These are phyloP conservation scores for Drosophila kurseongensis DNA, from an alignment of 1,140 invertebrate genomes.

Conservation along the genomic window DNA sequence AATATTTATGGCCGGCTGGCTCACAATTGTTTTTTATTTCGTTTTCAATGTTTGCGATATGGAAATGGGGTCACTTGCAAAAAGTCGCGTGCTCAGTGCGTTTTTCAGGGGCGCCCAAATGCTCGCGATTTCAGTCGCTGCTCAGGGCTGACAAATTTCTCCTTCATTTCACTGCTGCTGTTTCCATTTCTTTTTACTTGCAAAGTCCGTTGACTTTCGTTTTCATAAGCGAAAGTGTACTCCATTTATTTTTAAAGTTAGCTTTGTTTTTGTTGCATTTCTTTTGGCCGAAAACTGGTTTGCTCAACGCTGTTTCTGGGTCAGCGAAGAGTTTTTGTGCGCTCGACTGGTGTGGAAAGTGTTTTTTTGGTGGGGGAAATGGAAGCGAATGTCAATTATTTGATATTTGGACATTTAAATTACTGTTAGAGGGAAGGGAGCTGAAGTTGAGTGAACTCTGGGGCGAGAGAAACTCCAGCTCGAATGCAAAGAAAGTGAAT, in stretches of 20 bases:
- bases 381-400: constrained; percentile 65
- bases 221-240: constrained; percentile 83
- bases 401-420: constrained; percentile 76
- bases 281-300: constrained; percentile 57
- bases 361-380: constrained; percentile 50
- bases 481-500: constrained; percentile 77
- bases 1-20: constrained; percentile 71
- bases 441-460: constrained; percentile 65
- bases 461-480: constrained; percentile 55
- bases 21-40: constrained; percentile 54
- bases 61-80: constrained; percentile 77
- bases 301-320: constrained; percentile 65
- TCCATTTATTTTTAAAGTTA: constrained; percentile 75
- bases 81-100: constrained; percentile 65
- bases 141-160: constrained; percentile 74
- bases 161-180: constrained; percentile 66
- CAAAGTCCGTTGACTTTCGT: constrained; percentile 81
- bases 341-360: constrained; percentile 60
- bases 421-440: constrained; percentile 34
- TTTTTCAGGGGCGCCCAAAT: constrained; percentile 60
- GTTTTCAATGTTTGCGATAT: constrained; percentile 72
- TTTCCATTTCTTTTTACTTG: constrained; percentile 19
- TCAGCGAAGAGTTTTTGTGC: constrained; percentile 55
- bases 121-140: constrained; percentile 36
- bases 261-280: constrained; percentile 68